Percentiles rank a stretch among this genome's conserved stretches.
These are phyloP conservation scores for Megastigmus dorsalis DNA, from an alignment of 2,888 invertebrate genomes.

Conservation along the genomic window DNA sequence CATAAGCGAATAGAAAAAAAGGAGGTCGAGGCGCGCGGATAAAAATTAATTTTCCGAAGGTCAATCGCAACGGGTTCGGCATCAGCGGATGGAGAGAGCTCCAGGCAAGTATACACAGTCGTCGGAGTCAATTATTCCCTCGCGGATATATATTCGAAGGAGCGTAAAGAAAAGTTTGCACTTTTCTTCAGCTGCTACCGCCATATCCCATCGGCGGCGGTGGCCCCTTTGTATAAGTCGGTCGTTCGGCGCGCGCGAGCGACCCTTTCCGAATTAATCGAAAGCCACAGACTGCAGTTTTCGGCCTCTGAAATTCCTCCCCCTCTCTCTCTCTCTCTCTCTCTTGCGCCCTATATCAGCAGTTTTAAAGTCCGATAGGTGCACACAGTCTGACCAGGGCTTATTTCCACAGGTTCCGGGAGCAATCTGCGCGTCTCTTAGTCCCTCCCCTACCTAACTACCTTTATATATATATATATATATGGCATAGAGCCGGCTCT, in stretches of 20 bases:
- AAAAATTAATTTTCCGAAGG: slow-evolving; percentile 38
- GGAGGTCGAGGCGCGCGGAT: not conserved
- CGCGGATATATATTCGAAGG: not conserved
- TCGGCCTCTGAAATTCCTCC: slow-evolving; percentile 28
- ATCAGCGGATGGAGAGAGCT: not conserved
- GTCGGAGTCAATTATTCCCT: slow-evolving; percentile 47
- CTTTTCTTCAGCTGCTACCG: slow-evolving; percentile 24
- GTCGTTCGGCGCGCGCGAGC: too few species aligned
- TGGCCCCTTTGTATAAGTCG: not conserved
- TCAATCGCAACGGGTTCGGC: not conserved
- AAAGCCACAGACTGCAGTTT: slow-evolving; percentile 42
- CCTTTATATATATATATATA: not conserved
- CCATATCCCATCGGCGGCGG: not conserved
- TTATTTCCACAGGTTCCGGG: slow-evolving; percentile 35
- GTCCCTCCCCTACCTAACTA: not conserved
- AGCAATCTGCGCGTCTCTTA: slow-evolving; percentile 12
- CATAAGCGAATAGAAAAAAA: too few species aligned
- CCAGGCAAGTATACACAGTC: not conserved
- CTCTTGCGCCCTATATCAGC: slow-evolving; percentile 12
- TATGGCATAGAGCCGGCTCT: not conserved
- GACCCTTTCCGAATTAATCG: slow-evolving; percentile 47
- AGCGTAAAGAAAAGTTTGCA: slow-evolving; percentile 24
- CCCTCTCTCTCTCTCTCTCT: not conserved
- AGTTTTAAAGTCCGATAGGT: slow-evolving; percentile 40
- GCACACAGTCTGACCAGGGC: slow-evolving; percentile 35